A percentile compares a stretch with the other conserved stretches of the same genome.
Evolutionary conservation across 2,888 invertebrate genomes (phyloP).

Genomic region (Drosophila eohydei): DNA sequence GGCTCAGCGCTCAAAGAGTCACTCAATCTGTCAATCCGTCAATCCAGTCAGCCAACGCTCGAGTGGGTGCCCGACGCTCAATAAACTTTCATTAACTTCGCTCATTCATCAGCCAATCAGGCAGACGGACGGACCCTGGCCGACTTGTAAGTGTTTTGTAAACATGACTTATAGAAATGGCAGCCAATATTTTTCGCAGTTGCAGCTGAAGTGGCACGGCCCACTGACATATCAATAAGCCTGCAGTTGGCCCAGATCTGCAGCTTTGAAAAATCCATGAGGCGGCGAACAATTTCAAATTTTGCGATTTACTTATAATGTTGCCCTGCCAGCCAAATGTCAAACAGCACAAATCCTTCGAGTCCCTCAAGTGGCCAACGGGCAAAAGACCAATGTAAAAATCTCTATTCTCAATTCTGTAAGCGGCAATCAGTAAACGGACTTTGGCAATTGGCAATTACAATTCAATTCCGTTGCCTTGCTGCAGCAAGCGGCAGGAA

Average conservation of each 20-base stretch:
- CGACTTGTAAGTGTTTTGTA: constrained; percentile 74
- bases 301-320: constrained; percentile 30
- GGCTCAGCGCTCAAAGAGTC: constrained; percentile 28
- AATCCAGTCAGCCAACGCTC: constrained; percentile 33
- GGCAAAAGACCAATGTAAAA: constrained; percentile 50
- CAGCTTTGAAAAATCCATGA: constrained; percentile 58
- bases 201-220: constrained; percentile 33
- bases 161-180: constrained; percentile 67
- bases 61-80: constrained; percentile 59
- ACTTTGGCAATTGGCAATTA: constrained; percentile 62
- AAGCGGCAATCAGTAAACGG: constrained; percentile 37
- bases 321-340: constrained; percentile 29
- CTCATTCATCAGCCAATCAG: constrained; percentile 56
- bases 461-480: constrained; percentile 68
- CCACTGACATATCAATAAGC: constrained; percentile 30
- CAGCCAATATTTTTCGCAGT: constrained; percentile 58
- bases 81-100: constrained; percentile 75
- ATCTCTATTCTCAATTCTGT: not conserved
- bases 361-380: constrained; percentile 18
- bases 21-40: constrained; percentile 36
- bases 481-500: constrained; percentile 49
- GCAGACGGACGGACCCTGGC: constrained; percentile 12
- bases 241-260: constrained; percentile 9
- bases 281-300: constrained; percentile 22
- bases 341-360: constrained; percentile 22